Percentiles rank a stretch among this genome's conserved stretches.
Conservation (phyloP, 2,888 invertebrate genomes). For the Matsumyia berberina region DNA sequence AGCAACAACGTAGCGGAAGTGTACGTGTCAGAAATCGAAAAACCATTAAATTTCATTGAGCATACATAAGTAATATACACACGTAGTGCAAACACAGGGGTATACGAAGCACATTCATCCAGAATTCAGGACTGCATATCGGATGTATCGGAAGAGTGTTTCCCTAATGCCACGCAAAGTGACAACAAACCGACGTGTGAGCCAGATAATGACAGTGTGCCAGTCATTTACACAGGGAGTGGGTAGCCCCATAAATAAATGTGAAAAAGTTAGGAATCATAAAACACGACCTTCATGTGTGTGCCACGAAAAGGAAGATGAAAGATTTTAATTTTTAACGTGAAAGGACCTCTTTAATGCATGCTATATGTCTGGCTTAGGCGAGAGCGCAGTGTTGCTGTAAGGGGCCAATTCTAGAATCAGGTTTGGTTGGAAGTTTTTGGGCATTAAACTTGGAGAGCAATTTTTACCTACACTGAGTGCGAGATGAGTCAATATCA, state of each 20-base stretch:
- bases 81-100: too few relatives aligned
- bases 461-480: too few relatives aligned
- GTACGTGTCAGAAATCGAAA: conserved; percentile 40
- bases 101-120: neutral
- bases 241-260: neutral
- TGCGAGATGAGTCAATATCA: too few relatives aligned
- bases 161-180: conserved; percentile 1
- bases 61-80: conserved; percentile 4
- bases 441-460: too few relatives aligned
- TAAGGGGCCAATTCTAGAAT: too few relatives aligned
- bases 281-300: conserved; percentile 2
- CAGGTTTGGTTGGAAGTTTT: too few relatives aligned
- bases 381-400: too few relatives aligned
- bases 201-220: conserved; percentile 22
- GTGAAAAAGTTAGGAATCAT: neutral
- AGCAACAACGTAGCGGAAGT: conserved; percentile 7
- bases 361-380: too few relatives aligned
- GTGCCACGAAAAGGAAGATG: too few relatives aligned
- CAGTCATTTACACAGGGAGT: conserved; percentile 1
- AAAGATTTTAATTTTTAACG: too few relatives aligned
- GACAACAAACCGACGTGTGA: conserved; percentile 17
- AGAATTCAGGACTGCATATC: conserved; percentile 13
- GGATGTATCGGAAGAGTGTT: conserved; percentile 7
- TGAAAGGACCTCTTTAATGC: too few relatives aligned
- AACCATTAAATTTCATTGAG: conserved; percentile 38